phyloP scores from a whole-genome alignment of 1,140 invertebrate species.

The Thaumetopoea pityocampa region DNA sequence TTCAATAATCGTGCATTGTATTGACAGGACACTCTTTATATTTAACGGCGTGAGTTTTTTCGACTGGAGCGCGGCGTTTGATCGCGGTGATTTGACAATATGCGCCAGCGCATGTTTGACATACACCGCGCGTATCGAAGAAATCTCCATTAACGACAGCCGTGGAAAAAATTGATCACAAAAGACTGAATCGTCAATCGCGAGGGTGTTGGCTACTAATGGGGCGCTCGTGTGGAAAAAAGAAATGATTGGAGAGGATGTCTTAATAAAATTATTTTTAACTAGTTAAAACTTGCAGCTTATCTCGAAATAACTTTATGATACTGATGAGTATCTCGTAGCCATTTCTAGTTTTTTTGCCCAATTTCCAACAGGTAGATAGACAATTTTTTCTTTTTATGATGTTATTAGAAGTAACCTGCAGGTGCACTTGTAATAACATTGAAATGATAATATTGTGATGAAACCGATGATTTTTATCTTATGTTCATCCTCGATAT shows the following conservation, averaged over 20 bases:
- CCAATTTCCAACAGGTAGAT: no score
- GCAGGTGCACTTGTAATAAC: no score
- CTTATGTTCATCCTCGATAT: no score
- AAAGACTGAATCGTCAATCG: constrained; percentile 59
- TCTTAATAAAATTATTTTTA: no score
- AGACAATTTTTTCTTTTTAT: no score
- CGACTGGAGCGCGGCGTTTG: constrained; percentile 38
- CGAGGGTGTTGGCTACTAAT: constrained; percentile 65
- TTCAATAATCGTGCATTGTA: constrained; percentile 29
- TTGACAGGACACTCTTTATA: constrained; percentile 38
- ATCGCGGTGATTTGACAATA: constrained; percentile 61
- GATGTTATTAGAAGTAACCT: no score
- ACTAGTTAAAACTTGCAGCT: no score
- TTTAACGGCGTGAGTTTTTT: constrained; percentile 23
- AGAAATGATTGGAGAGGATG: constrained; percentile 25
- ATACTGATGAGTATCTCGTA: no score
- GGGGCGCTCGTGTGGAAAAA: constrained; percentile 34
- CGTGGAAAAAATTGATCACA: constrained; percentile 56
- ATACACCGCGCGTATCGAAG: constrained; percentile 41
- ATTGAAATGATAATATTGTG: no score
- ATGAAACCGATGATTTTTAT: no score
- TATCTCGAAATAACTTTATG: no score
- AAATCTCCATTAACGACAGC: constrained; percentile 62
- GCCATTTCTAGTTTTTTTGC: no score
- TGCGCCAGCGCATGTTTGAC: constrained; percentile 41